Percentiles rank a stretch among this genome's conserved stretches.
Conservation (phyloP, 2,113 vertebrate species). For the Marcusenius ussheri region DNA sequence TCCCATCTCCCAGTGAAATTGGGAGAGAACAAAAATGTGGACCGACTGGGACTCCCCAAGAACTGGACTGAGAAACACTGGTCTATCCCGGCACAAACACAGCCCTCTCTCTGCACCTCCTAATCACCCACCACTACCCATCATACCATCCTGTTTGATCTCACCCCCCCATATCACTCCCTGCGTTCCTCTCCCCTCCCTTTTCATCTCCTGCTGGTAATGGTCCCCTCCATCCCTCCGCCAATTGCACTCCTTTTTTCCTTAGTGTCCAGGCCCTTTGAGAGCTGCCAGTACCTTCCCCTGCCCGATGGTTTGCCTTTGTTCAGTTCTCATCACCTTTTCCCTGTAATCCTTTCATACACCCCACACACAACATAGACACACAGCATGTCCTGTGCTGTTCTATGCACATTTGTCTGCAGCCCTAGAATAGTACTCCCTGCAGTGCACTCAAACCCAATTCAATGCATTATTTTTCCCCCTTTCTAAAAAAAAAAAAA, state of each 20-base stretch:
- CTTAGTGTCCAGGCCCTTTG: background rate
- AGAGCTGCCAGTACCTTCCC: background rate
- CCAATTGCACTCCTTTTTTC: background rate
- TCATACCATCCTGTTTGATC: slow-evolving; percentile 12
- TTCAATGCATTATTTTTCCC: background rate
- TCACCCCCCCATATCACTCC: background rate
- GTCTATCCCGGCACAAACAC: background rate
- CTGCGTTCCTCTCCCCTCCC: background rate
- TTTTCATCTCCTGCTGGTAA: background rate
- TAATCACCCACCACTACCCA: background rate
- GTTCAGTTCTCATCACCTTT: background rate
- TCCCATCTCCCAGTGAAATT: background rate
- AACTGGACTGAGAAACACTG: background rate
- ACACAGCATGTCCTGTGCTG: background rate
- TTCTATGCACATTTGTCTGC: background rate
- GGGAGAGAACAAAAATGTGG: background rate
- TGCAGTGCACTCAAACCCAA: background rate
- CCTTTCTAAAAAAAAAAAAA: background rate
- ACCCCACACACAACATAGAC: background rate
- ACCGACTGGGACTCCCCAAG: background rate
- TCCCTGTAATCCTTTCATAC: background rate
- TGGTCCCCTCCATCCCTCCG: background rate
- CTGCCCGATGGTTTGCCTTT: background rate
- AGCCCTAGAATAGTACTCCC: background rate
- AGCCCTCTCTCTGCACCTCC: background rate